These are phyloP conservation scores for Peromyscus polionotus DNA, from an alignment of 2,113 vertebrate genomes.

Conservation along the genomic window DNA sequence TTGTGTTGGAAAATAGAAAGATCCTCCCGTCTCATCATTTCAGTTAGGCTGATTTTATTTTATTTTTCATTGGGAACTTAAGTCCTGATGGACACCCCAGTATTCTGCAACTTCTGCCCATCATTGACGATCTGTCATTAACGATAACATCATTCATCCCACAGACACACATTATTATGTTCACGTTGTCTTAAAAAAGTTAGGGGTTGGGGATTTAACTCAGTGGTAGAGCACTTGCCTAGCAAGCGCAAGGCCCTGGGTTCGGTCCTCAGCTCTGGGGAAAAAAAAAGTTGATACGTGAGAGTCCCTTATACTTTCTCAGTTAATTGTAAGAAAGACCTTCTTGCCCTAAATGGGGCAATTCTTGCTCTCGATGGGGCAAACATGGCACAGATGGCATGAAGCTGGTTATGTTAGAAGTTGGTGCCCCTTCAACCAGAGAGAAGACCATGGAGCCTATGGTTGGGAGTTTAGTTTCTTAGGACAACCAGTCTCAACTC, in stretches of 20 bases:
- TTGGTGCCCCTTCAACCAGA: too few species aligned
- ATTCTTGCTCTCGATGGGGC: not conserved
- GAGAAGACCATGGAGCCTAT: fast-evolving
- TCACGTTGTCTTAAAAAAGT: not conserved
- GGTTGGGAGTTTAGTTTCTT: not conserved
- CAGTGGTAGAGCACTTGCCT: too few species aligned
- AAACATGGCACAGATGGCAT: not conserved
- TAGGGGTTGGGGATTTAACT: too few species aligned
- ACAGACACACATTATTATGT: not conserved
- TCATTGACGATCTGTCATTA: not conserved
- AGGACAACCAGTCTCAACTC: not conserved
- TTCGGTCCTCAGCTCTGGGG: too few species aligned
- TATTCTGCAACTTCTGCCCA: not conserved
- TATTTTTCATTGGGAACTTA: not conserved
- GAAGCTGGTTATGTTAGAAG: not conserved
- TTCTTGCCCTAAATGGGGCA: not conserved
- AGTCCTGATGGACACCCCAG: not conserved
- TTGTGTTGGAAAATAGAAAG: not conserved
- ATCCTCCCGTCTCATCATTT: not conserved
- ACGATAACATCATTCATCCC: not conserved
- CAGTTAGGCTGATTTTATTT: not conserved
- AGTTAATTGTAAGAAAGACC: not conserved
- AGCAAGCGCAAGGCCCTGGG: too few species aligned
- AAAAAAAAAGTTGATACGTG: not conserved
- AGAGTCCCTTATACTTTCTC: not conserved